Percentiles rank a stretch among this genome's conserved stretches.
phyloP scores from a whole-genome alignment of 2,888 invertebrate genomes.

The Conistra vaccinii region DNA sequence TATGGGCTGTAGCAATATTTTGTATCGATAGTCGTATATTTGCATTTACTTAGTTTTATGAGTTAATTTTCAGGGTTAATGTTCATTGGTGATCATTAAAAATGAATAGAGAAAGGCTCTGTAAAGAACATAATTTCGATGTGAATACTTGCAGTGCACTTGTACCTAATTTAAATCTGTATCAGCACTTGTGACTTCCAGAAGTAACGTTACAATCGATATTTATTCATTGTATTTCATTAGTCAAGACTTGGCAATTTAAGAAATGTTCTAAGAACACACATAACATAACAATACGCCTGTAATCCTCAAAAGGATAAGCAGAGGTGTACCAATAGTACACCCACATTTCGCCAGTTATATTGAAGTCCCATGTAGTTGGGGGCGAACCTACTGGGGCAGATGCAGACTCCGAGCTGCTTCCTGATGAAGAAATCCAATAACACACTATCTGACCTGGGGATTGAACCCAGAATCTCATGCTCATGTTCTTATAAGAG shows the following conservation, averaged over 20 bases:
- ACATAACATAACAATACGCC: background rate
- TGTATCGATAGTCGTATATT: background rate
- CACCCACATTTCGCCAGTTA: background rate
- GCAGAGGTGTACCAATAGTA: background rate
- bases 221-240: background rate
- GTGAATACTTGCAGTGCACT: background rate
- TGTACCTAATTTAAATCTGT: background rate
- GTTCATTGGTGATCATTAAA: background rate
- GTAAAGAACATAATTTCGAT: background rate
- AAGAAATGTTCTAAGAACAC: background rate
- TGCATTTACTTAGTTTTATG: slow-evolving; percentile 6
- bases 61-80: slow-evolving; percentile 37
- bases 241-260: too few species aligned
- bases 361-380: background rate
- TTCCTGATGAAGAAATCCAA: background rate
- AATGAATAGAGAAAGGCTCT: background rate
- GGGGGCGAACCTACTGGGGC: background rate
- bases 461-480: background rate
- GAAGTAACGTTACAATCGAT: background rate
- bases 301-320: background rate
- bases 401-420: background rate
- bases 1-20: slow-evolving; percentile 26
- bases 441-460: background rate
- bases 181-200: too few species aligned
- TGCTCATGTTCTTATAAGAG: background rate